Base-by-base conservation (phyloP, 1,140 invertebrate genomes). In the Drosophila kanapiae region DNA sequence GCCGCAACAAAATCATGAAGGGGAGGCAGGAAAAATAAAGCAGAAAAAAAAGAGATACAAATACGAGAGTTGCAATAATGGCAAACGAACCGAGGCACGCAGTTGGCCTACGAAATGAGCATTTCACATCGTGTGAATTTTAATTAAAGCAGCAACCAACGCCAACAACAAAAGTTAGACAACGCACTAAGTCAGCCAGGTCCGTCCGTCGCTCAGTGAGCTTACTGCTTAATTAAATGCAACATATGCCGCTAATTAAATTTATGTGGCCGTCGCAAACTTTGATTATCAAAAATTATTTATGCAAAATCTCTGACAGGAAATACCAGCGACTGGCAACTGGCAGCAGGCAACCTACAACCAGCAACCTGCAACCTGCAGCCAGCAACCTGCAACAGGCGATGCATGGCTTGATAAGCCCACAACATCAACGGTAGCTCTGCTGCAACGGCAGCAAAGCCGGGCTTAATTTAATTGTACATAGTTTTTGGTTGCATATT, bases 231-330 rank as follows among this genome's bases (percentile, higher is more conserved):
- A 88, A 90, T 88, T 90, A 87, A 88, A 79, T 88, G 78, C 84
- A 88, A 83, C 84, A 90, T 90, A 88, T 88, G 84, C 81, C 63
- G 84, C 84, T 88, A 88, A 88, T 88, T 88, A 88, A 88, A 88
- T 88, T 90, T 88, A 88, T 88, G 84, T 90, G 85, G 64, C 82
- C 79, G 79, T 87, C 76, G 84, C 84, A 78, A 85, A 78, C 83
- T 83, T 79, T 88, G 85, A 88, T 88, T 88, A 88, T 90, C 85
- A 88, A 88, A 88, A 88, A 88, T 88, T 88, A 88, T 88, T 88
- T 88, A 88, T 88, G 85, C 85, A 88, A 88, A 88, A 88, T 88
- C 85, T 74, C 67, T 88, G 85, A 85, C 85, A 88, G 85, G 85
- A 88, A 88, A 88, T 88, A 88, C 85, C 85, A 80, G 84, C 85